Percentiles rank a stretch among this genome's conserved stretches.
Evolutionary conservation across 2,797 vertebrate species (phyloP).

Genomic region (Syndactyla subalaris): DNA sequence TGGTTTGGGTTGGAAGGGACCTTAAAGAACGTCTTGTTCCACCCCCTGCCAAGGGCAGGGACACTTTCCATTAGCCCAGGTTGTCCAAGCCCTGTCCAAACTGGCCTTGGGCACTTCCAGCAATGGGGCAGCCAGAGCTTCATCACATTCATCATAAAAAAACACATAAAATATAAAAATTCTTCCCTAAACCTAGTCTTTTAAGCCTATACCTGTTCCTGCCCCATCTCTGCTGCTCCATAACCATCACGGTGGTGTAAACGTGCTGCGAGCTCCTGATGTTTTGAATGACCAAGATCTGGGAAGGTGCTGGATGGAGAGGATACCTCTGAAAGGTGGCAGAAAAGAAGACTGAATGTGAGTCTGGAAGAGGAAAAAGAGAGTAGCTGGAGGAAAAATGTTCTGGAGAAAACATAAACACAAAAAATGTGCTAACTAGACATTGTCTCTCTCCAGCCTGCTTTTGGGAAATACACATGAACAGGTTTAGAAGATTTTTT

Average conservation of each 20-base stretch:
- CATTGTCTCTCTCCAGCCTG: neutral
- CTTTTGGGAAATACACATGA: constrained; percentile 22
- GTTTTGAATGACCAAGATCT: neutral
- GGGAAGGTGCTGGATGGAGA: neutral
- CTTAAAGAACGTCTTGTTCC: neutral
- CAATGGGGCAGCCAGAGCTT: neutral
- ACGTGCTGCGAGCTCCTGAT: neutral
- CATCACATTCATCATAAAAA: neutral
- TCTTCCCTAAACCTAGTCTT: neutral
- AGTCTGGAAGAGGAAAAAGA: neutral
- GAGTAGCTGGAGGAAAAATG: neutral
- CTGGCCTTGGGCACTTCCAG: neutral
- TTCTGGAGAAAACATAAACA: constrained; percentile 4
- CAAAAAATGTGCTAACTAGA: constrained; percentile 29
- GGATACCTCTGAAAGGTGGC: neutral
- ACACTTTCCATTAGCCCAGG: neutral
- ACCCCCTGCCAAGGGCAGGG: fast-evolving
- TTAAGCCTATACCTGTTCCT: neutral
- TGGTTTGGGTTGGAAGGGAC: neutral
- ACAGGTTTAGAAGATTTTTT: constrained; percentile 15
- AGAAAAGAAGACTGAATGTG: neutral
- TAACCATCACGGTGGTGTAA: neutral
- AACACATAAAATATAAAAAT: neutral
- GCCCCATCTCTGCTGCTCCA: neutral
- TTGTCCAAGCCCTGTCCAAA: fast-evolving